Percentiles rank a stretch among this genome's conserved stretches.
These are phyloP conservation scores for Aethes cnicana DNA, from an alignment of 2,888 invertebrate species.

Conservation along the genomic window DNA sequence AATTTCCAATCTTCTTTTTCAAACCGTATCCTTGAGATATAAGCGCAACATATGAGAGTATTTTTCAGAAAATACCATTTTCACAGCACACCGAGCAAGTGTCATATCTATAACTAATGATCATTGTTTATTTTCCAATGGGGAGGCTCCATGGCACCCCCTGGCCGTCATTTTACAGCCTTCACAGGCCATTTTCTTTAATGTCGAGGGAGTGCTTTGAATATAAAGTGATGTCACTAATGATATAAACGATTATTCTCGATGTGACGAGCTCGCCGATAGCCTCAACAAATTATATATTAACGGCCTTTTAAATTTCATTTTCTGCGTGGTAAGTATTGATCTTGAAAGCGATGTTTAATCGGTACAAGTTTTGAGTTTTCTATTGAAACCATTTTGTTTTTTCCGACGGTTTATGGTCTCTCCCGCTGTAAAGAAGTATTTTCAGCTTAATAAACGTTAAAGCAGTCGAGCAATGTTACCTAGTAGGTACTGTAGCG, in stretches of 20 bases:
- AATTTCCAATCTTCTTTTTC: too few species aligned
- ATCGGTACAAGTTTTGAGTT: neutral
- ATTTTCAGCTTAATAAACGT: too few species aligned
- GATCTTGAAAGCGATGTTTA: neutral
- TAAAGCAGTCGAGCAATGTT: too few species aligned
- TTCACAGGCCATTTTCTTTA: conserved; percentile 43
- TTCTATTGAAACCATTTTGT: neutral
- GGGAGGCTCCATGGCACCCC: conserved; percentile 35
- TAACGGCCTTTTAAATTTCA: conserved; percentile 16
- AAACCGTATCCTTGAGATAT: too few species aligned
- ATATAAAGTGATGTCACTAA: conserved; percentile 56
- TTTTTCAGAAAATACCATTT: too few species aligned
- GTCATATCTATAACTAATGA: conserved; percentile 14
- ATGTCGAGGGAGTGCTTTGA: conserved; percentile 43
- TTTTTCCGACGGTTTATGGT: too few species aligned
- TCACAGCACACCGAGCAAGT: neutral
- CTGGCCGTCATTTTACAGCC: conserved; percentile 41
- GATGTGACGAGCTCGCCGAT: conserved; percentile 38
- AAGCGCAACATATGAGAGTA: too few species aligned
- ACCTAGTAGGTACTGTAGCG: too few species aligned
- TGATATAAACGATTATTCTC: conserved; percentile 59
- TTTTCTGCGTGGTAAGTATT: neutral
- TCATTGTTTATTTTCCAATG: conserved; percentile 30
- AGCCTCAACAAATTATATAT: conserved; percentile 34
- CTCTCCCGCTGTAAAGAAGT: too few species aligned